These are phyloP conservation scores for Molothrus aeneus DNA, from an alignment of 2,797 vertebrate species.

Conservation along the genomic window DNA sequence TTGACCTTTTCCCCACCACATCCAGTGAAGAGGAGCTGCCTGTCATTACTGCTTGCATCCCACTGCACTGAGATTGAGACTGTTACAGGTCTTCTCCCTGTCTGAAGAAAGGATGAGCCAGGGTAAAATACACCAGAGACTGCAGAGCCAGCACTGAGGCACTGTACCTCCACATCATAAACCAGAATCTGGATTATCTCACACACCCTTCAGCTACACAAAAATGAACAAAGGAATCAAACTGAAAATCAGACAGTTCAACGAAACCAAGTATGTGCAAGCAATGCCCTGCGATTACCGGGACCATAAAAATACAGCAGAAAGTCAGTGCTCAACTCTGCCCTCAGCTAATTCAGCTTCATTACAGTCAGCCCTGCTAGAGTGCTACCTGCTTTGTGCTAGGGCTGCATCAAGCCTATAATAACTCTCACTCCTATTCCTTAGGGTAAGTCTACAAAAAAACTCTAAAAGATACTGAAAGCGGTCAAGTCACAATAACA, in stretches of 20 bases:
- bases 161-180: background rate
- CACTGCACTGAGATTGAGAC: background rate
- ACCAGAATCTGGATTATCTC: background rate
- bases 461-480: background rate
- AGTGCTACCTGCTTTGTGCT: background rate
- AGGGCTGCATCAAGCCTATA: background rate
- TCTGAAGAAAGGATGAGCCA: background rate
- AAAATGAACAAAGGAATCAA: background rate
- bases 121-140: background rate
- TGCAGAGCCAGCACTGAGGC: background rate
- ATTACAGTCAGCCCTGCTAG: background rate
- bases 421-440: background rate
- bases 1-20: background rate
- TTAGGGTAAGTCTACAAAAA: background rate
- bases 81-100: background rate
- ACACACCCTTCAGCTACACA: background rate
- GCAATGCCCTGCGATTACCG: background rate
- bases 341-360: background rate
- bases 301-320: background rate
- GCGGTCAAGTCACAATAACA: background rate
- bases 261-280: accelerated
- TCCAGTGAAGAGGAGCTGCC: background rate
- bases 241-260: background rate
- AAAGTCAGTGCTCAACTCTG: background rate
- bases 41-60: background rate